Evolutionary conservation across 2,113 vertebrate genomes (phyloP), one percentile per base, ranked within the genome.

Genomic region (Hirundichthys speculiger): DNA sequence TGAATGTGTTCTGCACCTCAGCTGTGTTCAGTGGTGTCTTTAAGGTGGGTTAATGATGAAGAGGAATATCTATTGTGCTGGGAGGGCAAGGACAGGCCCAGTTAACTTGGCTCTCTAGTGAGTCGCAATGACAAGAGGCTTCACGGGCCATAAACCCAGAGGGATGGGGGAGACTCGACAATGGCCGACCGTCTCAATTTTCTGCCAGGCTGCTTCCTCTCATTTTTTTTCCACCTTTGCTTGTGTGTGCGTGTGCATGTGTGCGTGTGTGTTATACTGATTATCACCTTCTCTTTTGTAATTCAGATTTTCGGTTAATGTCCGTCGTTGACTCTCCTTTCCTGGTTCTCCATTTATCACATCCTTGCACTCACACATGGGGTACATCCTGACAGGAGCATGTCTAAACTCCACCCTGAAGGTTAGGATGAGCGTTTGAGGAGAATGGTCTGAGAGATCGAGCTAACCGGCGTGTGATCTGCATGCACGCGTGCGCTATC

Each of bases 111-210:
- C 83, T 89, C 85, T 85, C 81, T 78, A 75, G 62, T 60, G 59
- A 84, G 83, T 84, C 83, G 67, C 86, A 89, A 86, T 89, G 88
- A 90, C 85, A 86, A 87, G 77, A 90, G 88, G 79, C 85, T 90
- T 91, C 87, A 90, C 55, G 85, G 88, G 79, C 86, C 86, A 92
- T 92, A 91, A 91, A 92, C 76, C 75, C 67, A 80, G 84, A 88
- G 80, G 81, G 87, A 88, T 87, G 87, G 80, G 84, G 82, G 79
- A 81, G 65, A 79, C 80, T 78, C 53, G 80, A 88, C 87, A 88
- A 89, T 87, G 87, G 85, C 86, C 80, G 72, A 85, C 87, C 74
- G 78, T 89, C 90, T 88, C 91, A 91, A 91, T 91, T 91, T 91
- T 91, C 88, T 90, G 86, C 86, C 84, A 91, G 76, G 70, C 84